Base-by-base conservation (phyloP, 2,888 invertebrate species). In the Sarcophaga subvicina region DNA sequence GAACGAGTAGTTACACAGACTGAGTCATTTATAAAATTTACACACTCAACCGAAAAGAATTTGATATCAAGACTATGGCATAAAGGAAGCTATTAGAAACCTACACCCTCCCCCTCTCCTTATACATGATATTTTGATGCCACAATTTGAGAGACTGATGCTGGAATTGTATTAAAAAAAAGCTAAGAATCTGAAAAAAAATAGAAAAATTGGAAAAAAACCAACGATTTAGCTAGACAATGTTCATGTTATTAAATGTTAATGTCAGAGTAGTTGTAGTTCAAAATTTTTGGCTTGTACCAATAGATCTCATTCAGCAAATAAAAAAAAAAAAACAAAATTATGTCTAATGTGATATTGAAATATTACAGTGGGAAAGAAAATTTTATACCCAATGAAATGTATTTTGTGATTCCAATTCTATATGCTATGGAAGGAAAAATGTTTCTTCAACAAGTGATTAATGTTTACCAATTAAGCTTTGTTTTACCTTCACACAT, bases 1-100 rank as follows among this genome's bases (percentile, higher is more conserved):
- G 75, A 81, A 54, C 37, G 2, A 37, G 73, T 76, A 79, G 66
- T 79, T 54, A 64, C 66, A 76, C 75, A 82, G 81, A 79, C 84
- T 76, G 63, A 84, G 79, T 76, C 84, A 84, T 87, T 82, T 84
- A 82, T 82, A 78, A 84, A 83, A 87, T 82, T 79, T 82, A 67
- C 81, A 87, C 75, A 75, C 78, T 80, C 81, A 59, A 87, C 63
- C 25, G 49, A 62, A 67, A 81, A 66, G 8, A 60, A 78, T 49
- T 49, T 37, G 0, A 77, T 79, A 47, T 67, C 45, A 67, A 73
- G 47, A 75, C 62, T 54, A 60, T 80, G 49, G 71, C 80, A 83
- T 75, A 81, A 87, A 87, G 81, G 71, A 83, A 87, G 77, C 76
- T 64, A 83, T 80, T 78, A 70, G 63, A 69, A 47, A 14, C 25